Conservation (phyloP, 2,113 vertebrate genomes). For the Stomatorhinus ivindoensis region DNA sequence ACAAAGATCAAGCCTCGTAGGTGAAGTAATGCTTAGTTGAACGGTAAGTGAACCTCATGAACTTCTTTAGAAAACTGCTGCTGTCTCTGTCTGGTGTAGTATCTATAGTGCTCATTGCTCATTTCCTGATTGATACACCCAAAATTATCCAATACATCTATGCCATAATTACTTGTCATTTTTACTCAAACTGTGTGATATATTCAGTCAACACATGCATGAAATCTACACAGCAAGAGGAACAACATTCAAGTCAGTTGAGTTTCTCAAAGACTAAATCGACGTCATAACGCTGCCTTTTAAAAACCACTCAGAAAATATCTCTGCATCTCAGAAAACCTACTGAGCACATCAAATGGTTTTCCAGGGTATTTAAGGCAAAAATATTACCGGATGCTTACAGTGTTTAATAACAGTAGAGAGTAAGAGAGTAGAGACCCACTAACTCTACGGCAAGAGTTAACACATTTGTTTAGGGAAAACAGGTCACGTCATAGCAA, state of each 20-base stretch:
- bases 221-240: background rate
- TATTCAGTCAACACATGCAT: background rate
- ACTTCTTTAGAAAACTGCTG: background rate
- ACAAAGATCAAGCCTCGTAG: background rate
- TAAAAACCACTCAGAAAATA: background rate
- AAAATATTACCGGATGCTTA: background rate
- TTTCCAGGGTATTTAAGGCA: background rate
- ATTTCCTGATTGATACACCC: background rate
- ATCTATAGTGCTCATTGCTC: background rate
- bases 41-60: background rate
- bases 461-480: background rate
- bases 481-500: background rate
- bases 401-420: background rate
- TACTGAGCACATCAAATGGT: background rate
- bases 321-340: background rate
- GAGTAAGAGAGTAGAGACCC: background rate
- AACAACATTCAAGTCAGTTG: background rate
- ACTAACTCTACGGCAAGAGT: background rate
- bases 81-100: background rate
- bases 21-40: background rate
- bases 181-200: background rate
- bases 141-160: background rate
- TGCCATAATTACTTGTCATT: background rate
- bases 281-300: background rate
- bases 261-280: background rate